Percentiles rank a stretch among this genome's conserved stretches.
phyloP scores from a whole-genome alignment of 2,113 vertebrate species.

The Embiotoca jacksoni region DNA sequence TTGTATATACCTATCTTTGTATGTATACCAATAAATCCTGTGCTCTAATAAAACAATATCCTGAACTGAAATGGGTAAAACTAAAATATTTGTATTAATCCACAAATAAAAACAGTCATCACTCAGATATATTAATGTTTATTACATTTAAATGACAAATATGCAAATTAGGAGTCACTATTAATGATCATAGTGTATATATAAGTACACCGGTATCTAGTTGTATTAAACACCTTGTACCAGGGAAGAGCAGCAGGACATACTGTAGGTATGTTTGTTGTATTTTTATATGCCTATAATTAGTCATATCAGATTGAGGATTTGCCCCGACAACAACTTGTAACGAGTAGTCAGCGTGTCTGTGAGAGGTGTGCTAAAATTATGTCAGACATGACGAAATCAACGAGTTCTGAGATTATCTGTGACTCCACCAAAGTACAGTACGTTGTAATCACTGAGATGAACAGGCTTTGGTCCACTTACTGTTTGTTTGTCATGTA shows the following conservation, averaged over 20 bases:
- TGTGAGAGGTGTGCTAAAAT: slow-evolving; percentile 63
- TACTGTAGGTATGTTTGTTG: slow-evolving; percentile 76
- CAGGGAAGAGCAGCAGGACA: slow-evolving; percentile 75
- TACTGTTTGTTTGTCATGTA: slow-evolving; percentile 35
- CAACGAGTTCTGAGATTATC: slow-evolving; percentile 2
- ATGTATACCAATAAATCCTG: slow-evolving; percentile 83
- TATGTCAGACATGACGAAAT: slow-evolving; percentile 40
- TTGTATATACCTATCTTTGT: slow-evolving; percentile 83
- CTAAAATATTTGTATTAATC: slow-evolving; percentile 82
- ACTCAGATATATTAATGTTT: slow-evolving; percentile 76
- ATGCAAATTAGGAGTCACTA: slow-evolving; percentile 80
- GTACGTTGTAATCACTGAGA: slow-evolving; percentile 51
- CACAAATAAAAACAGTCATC: slow-evolving; percentile 76
- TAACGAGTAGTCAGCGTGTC: slow-evolving; percentile 61
- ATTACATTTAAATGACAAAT: slow-evolving; percentile 77
- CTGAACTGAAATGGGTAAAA: slow-evolving; percentile 80
- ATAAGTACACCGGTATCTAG: slow-evolving; percentile 76
- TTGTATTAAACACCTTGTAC: slow-evolving; percentile 73
- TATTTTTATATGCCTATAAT: slow-evolving; percentile 78
- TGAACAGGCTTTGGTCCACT: slow-evolving; percentile 36
- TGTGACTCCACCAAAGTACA: slow-evolving; percentile 21
- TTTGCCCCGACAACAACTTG: slow-evolving; percentile 53
- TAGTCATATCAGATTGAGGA: slow-evolving; percentile 67
- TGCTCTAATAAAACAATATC: slow-evolving; percentile 82
- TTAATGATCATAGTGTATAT: slow-evolving; percentile 73